phyloP scores from a whole-genome alignment of 2,113 vertebrate genomes.

The Boulengeromyrus knoepffleri region DNA sequence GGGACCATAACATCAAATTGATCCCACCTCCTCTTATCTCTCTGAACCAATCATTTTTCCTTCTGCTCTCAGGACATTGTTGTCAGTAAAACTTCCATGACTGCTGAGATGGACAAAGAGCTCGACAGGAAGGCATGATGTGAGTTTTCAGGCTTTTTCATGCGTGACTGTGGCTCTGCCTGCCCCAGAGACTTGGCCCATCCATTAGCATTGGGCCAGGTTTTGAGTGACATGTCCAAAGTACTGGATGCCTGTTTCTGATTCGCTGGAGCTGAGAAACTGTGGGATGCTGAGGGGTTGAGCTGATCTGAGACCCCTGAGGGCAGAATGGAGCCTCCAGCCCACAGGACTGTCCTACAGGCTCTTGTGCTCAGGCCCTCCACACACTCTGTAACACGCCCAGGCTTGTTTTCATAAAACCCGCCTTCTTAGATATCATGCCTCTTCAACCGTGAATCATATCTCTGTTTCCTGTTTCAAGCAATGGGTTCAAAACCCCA shows the following conservation, averaged over 20 bases:
- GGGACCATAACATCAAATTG: no score
- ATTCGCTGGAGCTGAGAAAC: neutral
- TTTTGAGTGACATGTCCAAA: neutral
- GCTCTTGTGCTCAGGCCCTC: neutral
- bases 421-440: neutral
- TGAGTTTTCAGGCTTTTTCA: neutral
- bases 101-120: neutral
- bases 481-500: neutral
- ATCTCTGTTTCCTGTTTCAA: neutral
- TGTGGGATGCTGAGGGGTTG: neutral
- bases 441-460: neutral
- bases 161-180: neutral
- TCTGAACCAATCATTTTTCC: no score
- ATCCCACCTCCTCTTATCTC: no score
- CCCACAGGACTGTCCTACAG: neutral
- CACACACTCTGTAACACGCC: neutral
- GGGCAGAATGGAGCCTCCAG: neutral
- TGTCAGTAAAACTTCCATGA: no score
- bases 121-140: neutral
- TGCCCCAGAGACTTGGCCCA: neutral
- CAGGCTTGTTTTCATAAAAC: neutral
- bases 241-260: neutral
- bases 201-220: neutral
- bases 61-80: no score
- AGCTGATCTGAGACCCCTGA: neutral